phyloP scores from a whole-genome alignment of 2,797 vertebrate genomes.

The Malacoraja senta region DNA sequence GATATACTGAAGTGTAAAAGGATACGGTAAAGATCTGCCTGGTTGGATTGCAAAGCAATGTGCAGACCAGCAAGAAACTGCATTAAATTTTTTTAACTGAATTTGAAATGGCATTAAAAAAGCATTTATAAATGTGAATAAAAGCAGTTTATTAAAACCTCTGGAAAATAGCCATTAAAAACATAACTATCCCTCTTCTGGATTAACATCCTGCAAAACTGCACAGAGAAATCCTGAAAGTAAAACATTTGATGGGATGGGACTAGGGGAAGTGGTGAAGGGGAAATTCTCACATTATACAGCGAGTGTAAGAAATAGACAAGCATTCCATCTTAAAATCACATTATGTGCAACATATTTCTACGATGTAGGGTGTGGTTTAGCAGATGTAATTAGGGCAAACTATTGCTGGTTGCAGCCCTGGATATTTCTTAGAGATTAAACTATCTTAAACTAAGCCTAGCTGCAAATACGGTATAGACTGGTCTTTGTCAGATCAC shows the following conservation, averaged over 20 bases:
- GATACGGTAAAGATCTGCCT: not conserved
- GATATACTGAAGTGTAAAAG: not conserved
- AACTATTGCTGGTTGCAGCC: conserved; percentile 1
- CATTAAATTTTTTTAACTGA: not conserved
- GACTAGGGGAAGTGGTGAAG: no score
- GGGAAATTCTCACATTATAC: no score
- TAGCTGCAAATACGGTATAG: not conserved
- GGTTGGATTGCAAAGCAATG: not conserved
- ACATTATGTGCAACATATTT: not conserved
- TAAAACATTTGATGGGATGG: not conserved
- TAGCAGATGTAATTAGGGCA: not conserved
- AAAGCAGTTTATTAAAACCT: conserved; percentile 12
- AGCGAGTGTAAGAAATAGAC: no score
- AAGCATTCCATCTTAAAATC: not conserved
- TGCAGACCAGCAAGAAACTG: not conserved
- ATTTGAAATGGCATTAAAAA: not conserved
- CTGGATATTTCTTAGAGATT: not conserved
- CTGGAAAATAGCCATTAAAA: conserved; percentile 20
- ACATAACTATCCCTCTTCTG: not conserved
- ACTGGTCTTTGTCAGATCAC: not conserved
- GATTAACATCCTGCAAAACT: not conserved
- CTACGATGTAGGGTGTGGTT: not conserved
- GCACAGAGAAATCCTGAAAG: not conserved
- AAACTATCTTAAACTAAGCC: not conserved
- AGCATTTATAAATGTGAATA: not conserved